Base-by-base conservation (phyloP, 1,140 invertebrate genomes). In the Achatina immaculata region DNA sequence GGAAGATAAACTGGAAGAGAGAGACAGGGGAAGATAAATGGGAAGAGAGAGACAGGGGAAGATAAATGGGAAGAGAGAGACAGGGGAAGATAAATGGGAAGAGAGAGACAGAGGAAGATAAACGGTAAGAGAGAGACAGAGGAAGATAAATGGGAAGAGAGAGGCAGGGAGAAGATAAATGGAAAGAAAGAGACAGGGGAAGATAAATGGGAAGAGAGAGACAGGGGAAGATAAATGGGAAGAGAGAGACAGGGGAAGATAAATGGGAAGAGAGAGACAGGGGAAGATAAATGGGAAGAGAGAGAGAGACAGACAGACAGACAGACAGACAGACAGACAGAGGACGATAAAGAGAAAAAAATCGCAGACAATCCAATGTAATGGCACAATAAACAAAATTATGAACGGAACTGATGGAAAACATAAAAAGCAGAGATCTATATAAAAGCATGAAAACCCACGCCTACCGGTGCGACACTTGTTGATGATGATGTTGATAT, bases 181-280 rank as follows among this genome's bases (percentile, higher is more conserved):
- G 9, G 28, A 55, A 36, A 3, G 34, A 36, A 14, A 55, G 21
- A 58, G 34, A 21, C 1, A 55, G 42, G 28, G 31, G 6, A 51
- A 75, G 48, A 75, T 14, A 31, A 28, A 51, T 14, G 34, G 31
- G 45, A 51, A 75, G 73, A 55, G 31, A 16, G 31, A 55, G 73
- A 75, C 11, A 16, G 16, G 19, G 34, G 9, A 28, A 40, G 28
- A 55, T 14, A 62, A 58, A 34, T n/a, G 16, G n/a, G 11, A 36
- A 34, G 28, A 31, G 34, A 62, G 19, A 58, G 28, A 58, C 16
- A 40, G 36, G 74, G 51, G 34, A 4, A 34, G 6, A 36, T 9
- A 55, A 58, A 55, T 28, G 51, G 24, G 36, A 24, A 77, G 38
- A 36, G 24, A 36, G 55, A 36, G 51, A 51, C 4, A 55, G n/a